Conservation (phyloP, 2,113 vertebrate species). For the Eudorcas thomsonii region DNA sequence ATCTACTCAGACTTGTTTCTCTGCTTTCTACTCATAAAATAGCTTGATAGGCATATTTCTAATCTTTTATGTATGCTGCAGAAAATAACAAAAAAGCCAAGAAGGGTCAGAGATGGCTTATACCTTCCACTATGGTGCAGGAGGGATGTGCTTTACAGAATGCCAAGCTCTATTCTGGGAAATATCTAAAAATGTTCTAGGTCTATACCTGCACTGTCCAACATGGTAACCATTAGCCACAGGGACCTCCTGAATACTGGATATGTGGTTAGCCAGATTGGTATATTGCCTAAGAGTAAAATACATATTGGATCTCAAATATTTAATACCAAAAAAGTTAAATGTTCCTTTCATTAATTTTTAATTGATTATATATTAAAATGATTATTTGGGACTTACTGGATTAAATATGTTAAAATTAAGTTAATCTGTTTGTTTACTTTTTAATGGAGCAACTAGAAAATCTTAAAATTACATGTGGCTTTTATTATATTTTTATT, state of each 20-base stretch:
- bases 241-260: neutral
- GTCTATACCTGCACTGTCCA: neutral
- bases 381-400: neutral
- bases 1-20: neutral
- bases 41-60: neutral
- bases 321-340: neutral
- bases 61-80: neutral
- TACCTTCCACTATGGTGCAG: neutral
- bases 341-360: neutral
- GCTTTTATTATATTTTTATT: neutral
- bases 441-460: neutral
- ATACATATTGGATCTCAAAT: neutral
- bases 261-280: neutral
- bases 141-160: neutral
- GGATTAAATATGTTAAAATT: slow-evolving; percentile 23
- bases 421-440: neutral
- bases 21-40: neutral
- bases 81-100: slow-evolving; percentile 10
- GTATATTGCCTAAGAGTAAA: neutral
- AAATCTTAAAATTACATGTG: neutral
- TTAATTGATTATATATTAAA: neutral
- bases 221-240: neutral
- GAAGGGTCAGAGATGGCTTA: neutral
- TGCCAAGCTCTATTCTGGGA: neutral
- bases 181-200: neutral